Conservation (phyloP, 2,888 invertebrate species). For the Eristalinus aeneus region DNA sequence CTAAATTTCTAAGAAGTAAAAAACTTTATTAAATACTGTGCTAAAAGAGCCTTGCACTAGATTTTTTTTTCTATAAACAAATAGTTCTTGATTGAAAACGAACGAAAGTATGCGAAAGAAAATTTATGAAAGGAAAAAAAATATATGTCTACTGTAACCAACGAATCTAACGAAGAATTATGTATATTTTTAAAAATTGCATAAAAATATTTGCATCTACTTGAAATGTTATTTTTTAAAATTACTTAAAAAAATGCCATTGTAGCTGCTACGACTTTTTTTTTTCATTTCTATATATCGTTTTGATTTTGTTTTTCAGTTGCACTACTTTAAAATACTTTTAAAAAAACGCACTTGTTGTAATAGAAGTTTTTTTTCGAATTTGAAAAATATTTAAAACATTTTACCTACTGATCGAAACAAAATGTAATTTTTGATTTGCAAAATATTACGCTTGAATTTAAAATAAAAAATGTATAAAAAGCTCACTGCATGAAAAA, state of each 20-base stretch:
- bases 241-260: constrained; percentile 6
- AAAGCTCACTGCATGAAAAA: constrained; percentile 54
- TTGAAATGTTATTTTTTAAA: constrained; percentile 4
- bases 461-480: constrained; percentile 46
- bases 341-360: constrained; percentile 56
- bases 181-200: constrained; percentile 20
- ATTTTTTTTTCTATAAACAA: not conserved
- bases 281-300: not conserved
- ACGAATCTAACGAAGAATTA: not conserved
- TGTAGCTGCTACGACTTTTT: constrained; percentile 15
- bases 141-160: not conserved
- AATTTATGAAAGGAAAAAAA: not conserved
- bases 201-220: constrained; percentile 46
- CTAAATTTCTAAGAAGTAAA: not conserved
- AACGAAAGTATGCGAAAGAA: constrained; percentile 35
- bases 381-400: constrained; percentile 21
- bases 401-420: constrained; percentile 44
- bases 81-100: not conserved
- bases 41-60: constrained; percentile 23
- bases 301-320: constrained; percentile 21
- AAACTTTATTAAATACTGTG: constrained; percentile 6
- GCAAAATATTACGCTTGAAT: constrained; percentile 46
- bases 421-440: constrained; percentile 17
- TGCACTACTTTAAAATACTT: no score
- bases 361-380: not conserved